phyloP scores from a whole-genome alignment of 2,113 vertebrate genomes.

The Aspidoscelis tigris region DNA sequence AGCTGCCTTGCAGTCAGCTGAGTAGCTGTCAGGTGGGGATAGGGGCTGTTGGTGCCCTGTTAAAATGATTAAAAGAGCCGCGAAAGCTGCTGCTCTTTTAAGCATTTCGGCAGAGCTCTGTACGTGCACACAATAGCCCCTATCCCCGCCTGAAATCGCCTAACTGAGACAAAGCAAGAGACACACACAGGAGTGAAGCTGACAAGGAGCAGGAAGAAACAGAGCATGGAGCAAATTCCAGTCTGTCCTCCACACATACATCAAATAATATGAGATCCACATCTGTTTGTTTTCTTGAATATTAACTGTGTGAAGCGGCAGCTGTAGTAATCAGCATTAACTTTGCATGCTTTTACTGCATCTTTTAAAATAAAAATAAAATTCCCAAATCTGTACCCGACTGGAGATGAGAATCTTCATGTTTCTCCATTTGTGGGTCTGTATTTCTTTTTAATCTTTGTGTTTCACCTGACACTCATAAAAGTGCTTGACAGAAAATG shows the following conservation, averaged over 20 bases:
- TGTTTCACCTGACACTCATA: background rate
- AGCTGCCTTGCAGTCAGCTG: no score
- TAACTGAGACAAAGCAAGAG: no score
- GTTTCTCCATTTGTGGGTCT: background rate
- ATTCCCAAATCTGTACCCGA: conserved; percentile 8
- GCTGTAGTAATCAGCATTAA: background rate
- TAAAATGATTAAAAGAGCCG: no score
- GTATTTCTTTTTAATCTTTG: background rate
- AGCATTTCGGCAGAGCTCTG: no score
- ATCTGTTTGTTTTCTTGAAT: background rate
- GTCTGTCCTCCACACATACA: background rate
- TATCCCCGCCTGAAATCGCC: no score
- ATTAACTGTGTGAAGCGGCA: background rate
- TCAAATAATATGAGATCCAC: background rate
- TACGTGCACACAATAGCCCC: no score
- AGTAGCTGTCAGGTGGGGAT: no score
- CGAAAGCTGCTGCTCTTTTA: no score
- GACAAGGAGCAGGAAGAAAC: no score
- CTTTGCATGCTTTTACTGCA: background rate
- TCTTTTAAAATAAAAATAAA: conserved; percentile 1
- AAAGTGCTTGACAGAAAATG: conserved; percentile 23
- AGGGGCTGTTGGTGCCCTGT: no score
- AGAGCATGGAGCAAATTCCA: no score
- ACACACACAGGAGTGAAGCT: no score
- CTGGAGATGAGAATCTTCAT: conserved; percentile 1